Evolutionary conservation across 2,888 invertebrate genomes (phyloP).

Genomic region (Chirona hameri): DNA sequence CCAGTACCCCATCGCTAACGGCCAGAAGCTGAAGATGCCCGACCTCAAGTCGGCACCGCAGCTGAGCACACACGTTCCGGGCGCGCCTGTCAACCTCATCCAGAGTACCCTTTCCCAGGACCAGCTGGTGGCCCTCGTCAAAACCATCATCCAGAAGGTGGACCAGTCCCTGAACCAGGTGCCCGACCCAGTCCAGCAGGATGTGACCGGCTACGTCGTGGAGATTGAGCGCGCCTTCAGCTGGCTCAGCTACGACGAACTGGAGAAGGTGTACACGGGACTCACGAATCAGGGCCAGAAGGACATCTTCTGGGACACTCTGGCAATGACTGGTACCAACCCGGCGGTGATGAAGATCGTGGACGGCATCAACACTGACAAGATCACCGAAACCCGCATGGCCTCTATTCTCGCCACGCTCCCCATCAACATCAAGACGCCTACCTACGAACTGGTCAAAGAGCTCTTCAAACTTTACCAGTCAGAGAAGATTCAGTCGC

Average conservation of each 20-base stretch:
- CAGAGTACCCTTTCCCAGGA: neutral
- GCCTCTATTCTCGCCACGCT: conserved; percentile 43
- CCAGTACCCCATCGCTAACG: conserved; percentile 32
- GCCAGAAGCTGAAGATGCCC: conserved; percentile 35
- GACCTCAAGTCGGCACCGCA: conserved; percentile 39
- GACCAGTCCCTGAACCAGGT: conserved; percentile 37
- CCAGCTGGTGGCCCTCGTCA: conserved; percentile 32
- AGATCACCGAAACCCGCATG: conserved; percentile 42
- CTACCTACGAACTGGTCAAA: conserved; percentile 45
- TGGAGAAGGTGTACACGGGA: conserved; percentile 41
- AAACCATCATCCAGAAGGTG: conserved; percentile 38
- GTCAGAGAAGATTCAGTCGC: neutral
- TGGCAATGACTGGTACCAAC: conserved; percentile 45
- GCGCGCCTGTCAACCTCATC: conserved; percentile 36
- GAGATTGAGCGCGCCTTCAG: conserved; percentile 41
- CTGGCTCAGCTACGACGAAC: conserved; percentile 40
- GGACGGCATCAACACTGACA: conserved; percentile 41
- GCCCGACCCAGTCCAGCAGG: conserved; percentile 37
- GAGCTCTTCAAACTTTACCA: conserved; percentile 40
- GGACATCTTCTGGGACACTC: conserved; percentile 39
- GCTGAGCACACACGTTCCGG: conserved; percentile 38
- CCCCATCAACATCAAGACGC: conserved; percentile 44
- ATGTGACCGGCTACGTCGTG: conserved; percentile 39
- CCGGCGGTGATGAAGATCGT: conserved; percentile 45
- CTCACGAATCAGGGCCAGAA: conserved; percentile 37